Evolutionary conservation across 2,888 invertebrate genomes (phyloP).

Genomic region (Zootermopsis nevadensis): DNA sequence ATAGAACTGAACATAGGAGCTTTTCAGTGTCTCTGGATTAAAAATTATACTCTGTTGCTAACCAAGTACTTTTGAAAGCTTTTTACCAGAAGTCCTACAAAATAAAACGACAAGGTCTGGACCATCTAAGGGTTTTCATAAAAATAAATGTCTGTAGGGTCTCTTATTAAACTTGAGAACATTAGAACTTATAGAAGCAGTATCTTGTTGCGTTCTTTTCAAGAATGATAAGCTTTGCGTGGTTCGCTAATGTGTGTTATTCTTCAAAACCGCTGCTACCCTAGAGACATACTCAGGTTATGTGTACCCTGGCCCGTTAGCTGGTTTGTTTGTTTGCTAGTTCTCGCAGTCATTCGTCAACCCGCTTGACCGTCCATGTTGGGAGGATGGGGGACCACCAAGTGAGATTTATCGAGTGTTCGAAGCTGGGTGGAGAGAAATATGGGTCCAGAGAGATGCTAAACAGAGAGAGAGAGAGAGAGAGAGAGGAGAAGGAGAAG

Average conservation of each 20-base stretch:
- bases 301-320: not conserved
- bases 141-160: no score
- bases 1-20: no score
- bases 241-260: not conserved
- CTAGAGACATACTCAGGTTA: not conserved
- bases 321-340: conserved; percentile 32
- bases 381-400: not conserved
- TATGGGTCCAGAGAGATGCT: not conserved
- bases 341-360: conserved; percentile 25
- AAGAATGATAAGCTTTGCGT: not conserved
- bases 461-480: not conserved
- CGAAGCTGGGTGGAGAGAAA: not conserved
- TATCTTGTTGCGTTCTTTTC: no score
- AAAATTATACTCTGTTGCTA: no score
- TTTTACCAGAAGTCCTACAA: no score
- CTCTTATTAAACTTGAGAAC: no score
- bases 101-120: no score
- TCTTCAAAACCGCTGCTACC: not conserved
- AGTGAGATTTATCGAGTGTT: conserved; percentile 1
- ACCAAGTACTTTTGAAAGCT: no score
- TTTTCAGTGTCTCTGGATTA: no score
- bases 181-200: no score
- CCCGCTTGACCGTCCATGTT: not conserved
- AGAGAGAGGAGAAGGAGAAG: not conserved
- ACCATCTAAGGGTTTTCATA: no score